phyloP scores from a whole-genome alignment of 2,113 vertebrate genomes.

The Ahaetulla prasina region DNA sequence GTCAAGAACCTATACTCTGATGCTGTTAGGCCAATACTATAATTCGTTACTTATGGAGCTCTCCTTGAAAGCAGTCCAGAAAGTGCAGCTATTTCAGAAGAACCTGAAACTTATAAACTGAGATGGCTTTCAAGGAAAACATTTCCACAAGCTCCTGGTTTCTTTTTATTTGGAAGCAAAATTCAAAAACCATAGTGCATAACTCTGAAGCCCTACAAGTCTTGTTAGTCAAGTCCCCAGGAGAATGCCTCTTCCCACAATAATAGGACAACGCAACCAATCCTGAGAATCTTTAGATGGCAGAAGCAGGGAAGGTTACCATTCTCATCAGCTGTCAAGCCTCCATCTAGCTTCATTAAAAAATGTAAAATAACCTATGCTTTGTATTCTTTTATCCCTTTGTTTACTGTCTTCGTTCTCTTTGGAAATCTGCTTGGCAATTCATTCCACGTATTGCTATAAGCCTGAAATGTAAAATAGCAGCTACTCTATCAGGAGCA shows the following conservation, averaged over 20 bases:
- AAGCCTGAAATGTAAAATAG: neutral
- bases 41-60: neutral
- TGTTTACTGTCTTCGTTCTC: neutral
- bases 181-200: neutral
- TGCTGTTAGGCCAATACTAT: neutral
- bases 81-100: neutral
- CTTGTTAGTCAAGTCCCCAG: neutral
- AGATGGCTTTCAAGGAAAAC: neutral
- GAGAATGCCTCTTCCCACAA: neutral
- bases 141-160: neutral
- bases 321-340: neutral
- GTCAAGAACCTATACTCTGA: neutral
- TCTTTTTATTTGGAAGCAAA: neutral
- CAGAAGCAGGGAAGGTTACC: neutral
- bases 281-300: neutral
- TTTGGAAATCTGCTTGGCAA: neutral
- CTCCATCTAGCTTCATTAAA: neutral
- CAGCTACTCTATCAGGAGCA: neutral
- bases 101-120: neutral
- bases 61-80: neutral
- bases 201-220: neutral
- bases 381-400: neutral
- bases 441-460: neutral
- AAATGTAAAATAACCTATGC: neutral
- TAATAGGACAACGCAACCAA: neutral